Evolutionary conservation across 2,888 invertebrate genomes (phyloP), one percentile per base, ranked within the genome.

Genomic region (Caenorhabditis sp.): DNA sequence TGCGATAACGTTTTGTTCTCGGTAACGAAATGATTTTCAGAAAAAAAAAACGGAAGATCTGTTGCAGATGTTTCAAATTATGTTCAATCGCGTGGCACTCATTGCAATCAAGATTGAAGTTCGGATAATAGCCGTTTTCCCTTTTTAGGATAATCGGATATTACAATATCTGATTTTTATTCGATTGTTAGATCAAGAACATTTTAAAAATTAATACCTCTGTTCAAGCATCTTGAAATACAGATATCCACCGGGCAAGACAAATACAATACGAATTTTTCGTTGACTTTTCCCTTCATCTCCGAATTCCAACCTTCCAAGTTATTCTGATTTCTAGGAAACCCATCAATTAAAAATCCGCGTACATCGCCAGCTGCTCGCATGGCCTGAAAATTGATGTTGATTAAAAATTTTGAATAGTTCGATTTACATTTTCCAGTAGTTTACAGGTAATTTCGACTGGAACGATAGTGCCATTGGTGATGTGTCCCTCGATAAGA

Each of bases 381-480:
- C 87, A 88, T 88, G 8, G 87, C 87, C 87, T 87, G 58, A 26
- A 77, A 75, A 50, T 43, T 61, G n/a, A n/a, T n/a, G n/a, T n/a
- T n/a, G n/a, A n/a, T n/a, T 23, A 10, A 43, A 43, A 43, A 43
- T 43, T 43, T 12, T 36, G 6, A 5, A 36, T 36, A 8, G 5
- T 36, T 12, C 36, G n/a, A n/a, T n/a, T 36, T 23, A 94, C 95
- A 84, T 92, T 92, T 88, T 95, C 94, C 37, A 99, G 89, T n/a
- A 99, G 91, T 61, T 93, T 93, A 88, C 97, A 99, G 17, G 99
- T 99, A 79, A 99, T 95, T 89, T 95, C 95, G 0, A 99, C 99
- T 0, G 99, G 99, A 2, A 99, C 99, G 79, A 99, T 97, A 80
- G 92, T 92, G 0, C 97, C 99, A 88, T 95, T 93, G 58, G 91